Base-by-base conservation (phyloP, 1,140 invertebrate genomes). In the Dreissena rostriformis region DNA sequence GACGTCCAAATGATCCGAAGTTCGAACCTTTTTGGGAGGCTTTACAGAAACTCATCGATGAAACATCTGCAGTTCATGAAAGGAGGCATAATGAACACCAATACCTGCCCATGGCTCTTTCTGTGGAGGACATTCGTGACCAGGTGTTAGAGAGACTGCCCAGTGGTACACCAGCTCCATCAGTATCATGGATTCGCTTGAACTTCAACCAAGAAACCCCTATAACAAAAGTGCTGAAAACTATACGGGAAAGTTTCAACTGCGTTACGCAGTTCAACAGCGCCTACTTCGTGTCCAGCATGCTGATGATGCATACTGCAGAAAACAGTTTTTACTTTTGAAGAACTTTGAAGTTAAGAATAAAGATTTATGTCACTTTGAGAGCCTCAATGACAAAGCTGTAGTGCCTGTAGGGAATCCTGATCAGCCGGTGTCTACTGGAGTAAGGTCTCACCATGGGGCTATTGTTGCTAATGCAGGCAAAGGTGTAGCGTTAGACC, bases 241-340 rank as follows among this genome's bases (percentile, higher is more conserved):
- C 17, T 86, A 79, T 55, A 84, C 74, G 2, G 74, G 82, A 4
- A 67, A 65, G 19, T 17, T 85, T 1, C 49, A 70, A n/a, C 14
- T 86, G 4, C 78, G 78, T 17, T 85, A 77, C 68, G 76, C 49
- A 19, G 71, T 86, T 26, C 85, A 86, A 28, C 29, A 65, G 7
- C 53, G 85, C 22, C 74, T 86, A 29, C 28, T 86, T 14, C 29
- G 82, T 4, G 22, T 11, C 53, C 24, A 70, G 39, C 84, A 86
- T 53, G 14, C 39, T 14, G 81, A 76, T 68, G 28, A 12, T 10
- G 71, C 63, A 14, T 84, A 78, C 51, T 29, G 26, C 29, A 24
- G 29, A 29, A 24, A 72, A 28, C 70, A 51, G 51, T 51, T 52
- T 14, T n/a, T 73, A 6, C 22, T 73, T 39, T 24, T 73, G 71